A percentile compares a stretch with the other conserved stretches of the same genome.
Conservation (phyloP, 2,888 invertebrate species). For the Anthophora plumipes region DNA sequence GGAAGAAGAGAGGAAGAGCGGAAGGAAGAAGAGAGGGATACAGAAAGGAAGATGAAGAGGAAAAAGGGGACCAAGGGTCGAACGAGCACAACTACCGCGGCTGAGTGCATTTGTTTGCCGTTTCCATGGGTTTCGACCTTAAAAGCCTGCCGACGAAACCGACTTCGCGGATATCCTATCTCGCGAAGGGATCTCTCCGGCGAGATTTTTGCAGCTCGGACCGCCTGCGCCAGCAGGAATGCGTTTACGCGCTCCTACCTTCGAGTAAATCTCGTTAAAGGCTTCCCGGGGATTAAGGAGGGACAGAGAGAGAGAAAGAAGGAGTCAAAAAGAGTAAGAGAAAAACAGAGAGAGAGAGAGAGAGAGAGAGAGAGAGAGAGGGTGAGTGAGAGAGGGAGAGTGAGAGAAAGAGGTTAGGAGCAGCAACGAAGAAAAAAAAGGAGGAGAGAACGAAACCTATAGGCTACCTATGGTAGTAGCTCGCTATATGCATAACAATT, state of each 20-base stretch:
- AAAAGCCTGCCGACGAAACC: constrained; percentile 76
- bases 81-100: constrained; percentile 27
- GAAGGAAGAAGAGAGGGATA: not conserved
- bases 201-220: constrained; percentile 60
- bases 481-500: constrained; percentile 62
- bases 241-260: constrained; percentile 69
- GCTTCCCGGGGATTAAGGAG: constrained; percentile 52
- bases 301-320: not conserved
- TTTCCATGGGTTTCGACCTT: constrained; percentile 75
- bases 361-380: not conserved
- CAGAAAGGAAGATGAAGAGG: not conserved
- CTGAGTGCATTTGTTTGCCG: constrained; percentile 65
- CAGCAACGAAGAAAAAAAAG: not conserved
- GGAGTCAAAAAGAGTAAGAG: too few species aligned
- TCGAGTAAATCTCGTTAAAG: constrained; percentile 66
- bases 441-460: constrained; percentile 13
- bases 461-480: constrained; percentile 1
- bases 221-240: constrained; percentile 64
- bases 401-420: not conserved
- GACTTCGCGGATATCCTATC: constrained; percentile 79
- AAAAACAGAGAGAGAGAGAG: constrained; percentile 12
- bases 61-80: constrained; percentile 39
- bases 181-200: constrained; percentile 78
- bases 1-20: not conserved
- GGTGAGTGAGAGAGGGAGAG: constrained; percentile 6